phyloP scores from a whole-genome alignment of 2,797 vertebrate genomes.

The Premnoplex brunnescens region DNA sequence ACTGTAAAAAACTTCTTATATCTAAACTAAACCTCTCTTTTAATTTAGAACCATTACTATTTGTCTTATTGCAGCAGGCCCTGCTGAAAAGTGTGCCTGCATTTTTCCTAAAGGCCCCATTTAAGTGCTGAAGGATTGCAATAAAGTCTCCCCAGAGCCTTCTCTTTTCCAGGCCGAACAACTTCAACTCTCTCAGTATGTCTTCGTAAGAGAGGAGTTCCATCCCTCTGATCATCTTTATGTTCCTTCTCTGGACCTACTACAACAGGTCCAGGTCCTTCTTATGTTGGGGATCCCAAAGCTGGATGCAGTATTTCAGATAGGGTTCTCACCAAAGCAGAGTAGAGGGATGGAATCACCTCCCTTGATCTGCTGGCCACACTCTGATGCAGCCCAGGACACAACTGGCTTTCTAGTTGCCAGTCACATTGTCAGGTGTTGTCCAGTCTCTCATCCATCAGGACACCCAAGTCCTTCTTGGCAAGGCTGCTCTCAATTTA shows the following conservation, averaged over 20 bases:
- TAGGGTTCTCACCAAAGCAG: background rate
- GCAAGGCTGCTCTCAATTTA: background rate
- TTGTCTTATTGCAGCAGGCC: background rate
- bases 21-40: background rate
- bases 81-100: background rate
- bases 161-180: background rate
- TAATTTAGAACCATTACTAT: background rate
- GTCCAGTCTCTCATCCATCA: background rate
- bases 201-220: background rate
- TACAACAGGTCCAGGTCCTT: background rate
- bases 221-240: background rate
- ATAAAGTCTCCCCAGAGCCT: background rate
- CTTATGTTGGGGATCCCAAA: background rate
- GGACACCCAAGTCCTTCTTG: rapidly evolving
- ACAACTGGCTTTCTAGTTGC: background rate
- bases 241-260: background rate
- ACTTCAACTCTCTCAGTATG: background rate
- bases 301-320: background rate
- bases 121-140: background rate
- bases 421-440: too few species aligned
- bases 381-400: background rate
- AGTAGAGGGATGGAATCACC: background rate
- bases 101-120: background rate
- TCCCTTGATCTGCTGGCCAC: rapidly evolving
- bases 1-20: background rate